Conservation (phyloP, 1,140 invertebrate genomes). For the Drosophila watanabei region DNA sequence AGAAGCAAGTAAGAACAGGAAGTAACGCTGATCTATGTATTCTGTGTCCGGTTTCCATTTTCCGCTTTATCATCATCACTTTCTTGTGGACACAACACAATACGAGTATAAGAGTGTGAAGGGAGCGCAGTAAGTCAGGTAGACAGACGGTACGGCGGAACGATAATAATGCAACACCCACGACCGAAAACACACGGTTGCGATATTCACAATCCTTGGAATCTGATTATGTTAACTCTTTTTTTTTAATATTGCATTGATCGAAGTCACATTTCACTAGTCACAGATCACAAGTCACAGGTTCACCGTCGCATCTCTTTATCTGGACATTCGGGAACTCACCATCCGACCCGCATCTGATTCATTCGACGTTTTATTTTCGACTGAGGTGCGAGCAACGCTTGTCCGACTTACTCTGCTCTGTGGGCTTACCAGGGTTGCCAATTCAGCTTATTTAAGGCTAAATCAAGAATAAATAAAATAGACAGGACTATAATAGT, state of each 20-base stretch:
- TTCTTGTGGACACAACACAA: slow-evolving; percentile 8
- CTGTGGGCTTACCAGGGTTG: background rate
- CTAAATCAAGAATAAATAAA: background rate
- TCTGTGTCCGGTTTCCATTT: background rate
- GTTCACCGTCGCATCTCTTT: slow-evolving; percentile 11
- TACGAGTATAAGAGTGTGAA: background rate
- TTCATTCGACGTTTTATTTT: slow-evolving; percentile 55
- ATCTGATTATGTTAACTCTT: background rate
- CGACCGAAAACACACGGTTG: background rate
- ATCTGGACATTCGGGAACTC: slow-evolving; percentile 26
- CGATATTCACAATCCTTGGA: slow-evolving; percentile 1
- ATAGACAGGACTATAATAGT: background rate
- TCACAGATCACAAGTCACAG: slow-evolving; percentile 4
- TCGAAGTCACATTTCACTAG: slow-evolving; percentile 23
- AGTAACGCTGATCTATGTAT: slow-evolving; percentile 4
- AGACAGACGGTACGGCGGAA: slow-evolving; percentile 4
- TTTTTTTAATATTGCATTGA: background rate
- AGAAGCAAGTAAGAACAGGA: slow-evolving; percentile 2
- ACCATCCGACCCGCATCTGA: slow-evolving; percentile 60
- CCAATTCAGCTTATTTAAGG: background rate
- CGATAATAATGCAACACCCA: background rate
- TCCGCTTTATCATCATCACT: slow-evolving; percentile 11
- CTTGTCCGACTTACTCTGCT: slow-evolving; percentile 16
- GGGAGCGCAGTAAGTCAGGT: slow-evolving; percentile 9
- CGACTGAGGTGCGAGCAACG: slow-evolving; percentile 29